Evolutionary conservation across 1,140 invertebrate species (phyloP), one percentile per base, ranked within the genome.

Genomic region (Popillia japonica): DNA sequence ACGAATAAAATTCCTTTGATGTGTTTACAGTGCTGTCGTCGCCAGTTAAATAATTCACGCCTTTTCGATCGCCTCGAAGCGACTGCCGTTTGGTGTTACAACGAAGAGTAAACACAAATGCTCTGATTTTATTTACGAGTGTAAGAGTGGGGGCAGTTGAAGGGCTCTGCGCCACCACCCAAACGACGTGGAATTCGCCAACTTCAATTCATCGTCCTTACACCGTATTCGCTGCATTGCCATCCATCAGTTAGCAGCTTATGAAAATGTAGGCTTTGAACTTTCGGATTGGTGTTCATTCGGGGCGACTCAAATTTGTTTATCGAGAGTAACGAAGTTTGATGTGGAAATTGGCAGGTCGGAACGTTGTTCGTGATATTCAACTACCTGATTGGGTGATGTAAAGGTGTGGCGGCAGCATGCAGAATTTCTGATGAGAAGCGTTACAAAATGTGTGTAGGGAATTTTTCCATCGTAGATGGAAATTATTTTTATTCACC

Each of bases 1-100:
- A 17, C 48, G 48, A 55, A 55, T 55, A 55, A 55, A 55, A 55
- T 55, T 55, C 6, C 48, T 55, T 55, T 55, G 48, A 55, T 55
- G 48, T 55, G 48, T 55, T 55, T 55, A 55, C 48, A 55, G 48
- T 55, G 48, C 48, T 55, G 48, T 55, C 48, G 48, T 55, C 48
- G 48, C 17, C 48, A 55, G 48, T 55, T 55, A 55, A 55, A 55
- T 55, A 55, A 55, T 55, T 55, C 48, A 55, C 48, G 48, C 48
- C 48, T 55, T 55, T 55, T 55, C 48, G 48, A 55, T 55, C 48
- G 48, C 48, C 11, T n/a, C 48, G n/a, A 7, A 6, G 48, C 48
- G n/a, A 55, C 48, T 17, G 48, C n/a, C 48, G 48, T 6, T 17
- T 55, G 48, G 14, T 17, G 17, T 55, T 55, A 55, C 48, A 55